Base-by-base conservation (phyloP, 2,888 invertebrate species). In the Pristionchus entomophagus region DNA sequence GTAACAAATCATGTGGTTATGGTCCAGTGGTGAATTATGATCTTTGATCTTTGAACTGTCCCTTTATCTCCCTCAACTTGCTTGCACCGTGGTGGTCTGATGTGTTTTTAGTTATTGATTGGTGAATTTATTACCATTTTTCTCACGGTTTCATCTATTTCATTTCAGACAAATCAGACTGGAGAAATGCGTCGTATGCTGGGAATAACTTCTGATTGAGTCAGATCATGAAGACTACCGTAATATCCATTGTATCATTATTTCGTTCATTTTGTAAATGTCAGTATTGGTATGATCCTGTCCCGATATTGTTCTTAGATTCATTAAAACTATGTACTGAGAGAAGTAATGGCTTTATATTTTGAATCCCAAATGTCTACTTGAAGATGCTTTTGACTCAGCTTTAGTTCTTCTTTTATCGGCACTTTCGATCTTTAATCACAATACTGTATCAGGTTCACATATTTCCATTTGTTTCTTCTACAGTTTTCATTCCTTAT, bases 181-280 rank as follows among this genome's bases (percentile, higher is more conserved):
- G 73, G 73, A 0, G 41, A 73, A 10, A 45, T 73, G 73, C 73
- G 73, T 73, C 73, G 73, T 14, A 73, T 73, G 73, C 73, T 73
- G 41, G 73, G 73, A 41, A 73, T 73, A 1, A 10, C 38, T 1
- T 69, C 73, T 14, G 73, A 73, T 41, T 73, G 73, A 73, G 73
- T 73, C 73, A 17, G 41, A 5, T 22, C 6, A 4, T 6, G 69
- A 69, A 45, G 73, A 73, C 41, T 73, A 73, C 73, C n/a, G 73
- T 73, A 73, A 22, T 56, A n/a, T n/a, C n/a, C n/a, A n/a, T n/a
- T n/a, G n/a, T n/a, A n/a, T n/a, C n/a, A n/a, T n/a, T n/a, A n/a
- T n/a, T n/a, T n/a, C n/a, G n/a, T n/a, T n/a, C n/a, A n/a, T n/a
- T n/a, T n/a, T n/a, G n/a, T n/a, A n/a, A n/a, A n/a, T n/a, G n/a